These are phyloP conservation scores for Acrocephalus scirpaceus DNA, from an alignment of 2,797 vertebrate genomes.

Conservation along the genomic window DNA sequence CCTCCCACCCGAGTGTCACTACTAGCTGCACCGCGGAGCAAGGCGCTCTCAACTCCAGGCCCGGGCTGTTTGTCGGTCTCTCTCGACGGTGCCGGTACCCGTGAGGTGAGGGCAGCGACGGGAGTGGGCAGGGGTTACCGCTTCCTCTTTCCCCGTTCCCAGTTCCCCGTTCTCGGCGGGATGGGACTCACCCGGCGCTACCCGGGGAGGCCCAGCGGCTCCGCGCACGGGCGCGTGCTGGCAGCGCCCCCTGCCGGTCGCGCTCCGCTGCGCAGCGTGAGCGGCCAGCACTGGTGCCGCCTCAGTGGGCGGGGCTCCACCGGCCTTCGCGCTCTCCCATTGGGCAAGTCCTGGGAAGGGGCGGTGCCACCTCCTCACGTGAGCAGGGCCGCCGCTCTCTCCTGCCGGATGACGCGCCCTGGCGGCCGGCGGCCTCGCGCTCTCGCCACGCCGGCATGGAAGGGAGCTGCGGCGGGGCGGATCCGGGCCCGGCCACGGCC, in stretches of 20 bases:
- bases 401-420: neutral
- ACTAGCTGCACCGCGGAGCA: too few relatives aligned
- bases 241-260: too few relatives aligned
- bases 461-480: neutral
- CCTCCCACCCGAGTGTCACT: neutral
- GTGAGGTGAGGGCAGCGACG: neutral
- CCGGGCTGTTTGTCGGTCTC: too few relatives aligned
- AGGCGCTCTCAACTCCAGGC: neutral
- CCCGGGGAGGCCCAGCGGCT: fast-evolving
- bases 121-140: too few relatives aligned
- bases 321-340: neutral
- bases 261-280: fast-evolving
- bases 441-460: neutral
- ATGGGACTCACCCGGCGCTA: fast-evolving
- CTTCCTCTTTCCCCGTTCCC: too few relatives aligned
- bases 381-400: neutral
- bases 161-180: too few relatives aligned
- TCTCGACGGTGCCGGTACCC: too few relatives aligned
- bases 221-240: too few relatives aligned
- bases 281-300: neutral
- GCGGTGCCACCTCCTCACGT: neutral
- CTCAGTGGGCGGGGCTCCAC: neutral
- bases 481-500: neutral
- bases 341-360: neutral
- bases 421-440: neutral